These are phyloP conservation scores for Notarius quadriscutis DNA, from an alignment of 2,113 vertebrate genomes.

Conservation along the genomic window DNA sequence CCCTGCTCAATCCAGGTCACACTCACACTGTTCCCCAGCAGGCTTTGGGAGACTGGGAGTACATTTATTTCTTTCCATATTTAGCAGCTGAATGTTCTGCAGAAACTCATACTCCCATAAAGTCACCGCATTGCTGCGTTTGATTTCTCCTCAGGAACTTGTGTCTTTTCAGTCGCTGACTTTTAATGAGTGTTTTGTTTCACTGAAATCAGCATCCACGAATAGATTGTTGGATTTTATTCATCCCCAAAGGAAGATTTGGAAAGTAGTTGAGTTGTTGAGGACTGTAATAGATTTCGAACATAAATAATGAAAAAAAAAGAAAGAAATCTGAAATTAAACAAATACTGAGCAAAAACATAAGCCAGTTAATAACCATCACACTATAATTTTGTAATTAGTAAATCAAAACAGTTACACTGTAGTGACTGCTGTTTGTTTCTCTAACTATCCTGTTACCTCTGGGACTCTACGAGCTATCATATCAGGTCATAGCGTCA, in stretches of 20 bases:
- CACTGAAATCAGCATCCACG: neutral
- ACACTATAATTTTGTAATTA: neutral
- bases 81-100: conserved; percentile 22
- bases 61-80: conserved; percentile 16
- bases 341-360: neutral
- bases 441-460: neutral
- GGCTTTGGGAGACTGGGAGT: conserved; percentile 14
- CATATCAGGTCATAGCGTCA: neutral
- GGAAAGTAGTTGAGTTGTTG: neutral
- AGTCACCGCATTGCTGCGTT: neutral
- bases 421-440: neutral
- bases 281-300: neutral
- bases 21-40: conserved; percentile 28
- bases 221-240: conserved; percentile 1
- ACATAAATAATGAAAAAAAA: neutral
- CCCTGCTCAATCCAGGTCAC: conserved; percentile 28
- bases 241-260: neutral
- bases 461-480: neutral
- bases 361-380: neutral
- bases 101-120: neutral
- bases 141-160: conserved; percentile 2
- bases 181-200: conserved; percentile 4
- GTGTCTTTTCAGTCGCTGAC: neutral
- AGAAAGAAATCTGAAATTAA: neutral
- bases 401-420: neutral